A percentile compares a stretch with the other conserved stretches of the same genome.
These are phyloP conservation scores for Sparidentex hasta DNA, from an alignment of 2,797 vertebrate genomes.

Conservation along the genomic window DNA sequence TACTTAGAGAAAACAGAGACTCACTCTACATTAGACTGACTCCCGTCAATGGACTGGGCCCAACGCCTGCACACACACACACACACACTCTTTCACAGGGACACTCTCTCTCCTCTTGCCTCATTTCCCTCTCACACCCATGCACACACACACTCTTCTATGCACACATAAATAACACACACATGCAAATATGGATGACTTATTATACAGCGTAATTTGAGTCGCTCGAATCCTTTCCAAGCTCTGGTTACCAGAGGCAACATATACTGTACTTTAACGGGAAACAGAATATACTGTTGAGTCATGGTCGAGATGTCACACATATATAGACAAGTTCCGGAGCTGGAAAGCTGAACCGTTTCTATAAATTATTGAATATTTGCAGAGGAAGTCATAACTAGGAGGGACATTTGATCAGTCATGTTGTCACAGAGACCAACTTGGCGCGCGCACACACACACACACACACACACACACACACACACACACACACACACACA, in stretches of 20 bases:
- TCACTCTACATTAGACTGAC: conserved; percentile 78
- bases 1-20: conserved; percentile 79
- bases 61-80: conserved; percentile 59
- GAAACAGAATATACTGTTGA: neutral
- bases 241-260: conserved; percentile 31
- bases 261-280: conserved; percentile 13
- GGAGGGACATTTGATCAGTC: conserved; percentile 10
- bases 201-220: conserved; percentile 34
- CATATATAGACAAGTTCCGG: too few relatives aligned
- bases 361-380: conserved; percentile 40
- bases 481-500: neutral
- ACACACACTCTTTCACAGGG: conserved; percentile 52
- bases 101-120: conserved; percentile 47
- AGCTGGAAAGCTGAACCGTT: neutral
- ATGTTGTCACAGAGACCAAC: conserved; percentile 14
- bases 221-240: neutral
- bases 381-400: conserved; percentile 40
- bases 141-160: conserved; percentile 64
- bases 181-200: neutral
- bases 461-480: neutral
- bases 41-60: conserved; percentile 73
- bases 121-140: conserved; percentile 55
- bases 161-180: conserved; percentile 77
- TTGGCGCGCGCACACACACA: conserved; percentile 2
- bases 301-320: neutral